Base-by-base conservation (phyloP, 2,888 invertebrate species). In the Lydus trimaculatus region DNA sequence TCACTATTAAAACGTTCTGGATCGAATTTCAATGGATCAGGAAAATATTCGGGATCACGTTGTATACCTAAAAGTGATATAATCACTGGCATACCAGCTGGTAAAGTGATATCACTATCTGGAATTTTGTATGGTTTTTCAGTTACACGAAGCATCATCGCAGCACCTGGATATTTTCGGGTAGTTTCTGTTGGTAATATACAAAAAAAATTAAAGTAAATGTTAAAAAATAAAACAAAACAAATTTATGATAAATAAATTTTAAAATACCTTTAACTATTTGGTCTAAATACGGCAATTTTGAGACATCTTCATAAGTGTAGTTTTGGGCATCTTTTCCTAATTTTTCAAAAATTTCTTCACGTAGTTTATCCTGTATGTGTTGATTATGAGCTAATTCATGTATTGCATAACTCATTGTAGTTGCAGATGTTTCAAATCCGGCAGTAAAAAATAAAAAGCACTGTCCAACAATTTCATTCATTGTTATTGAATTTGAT, bases 161-260 rank as follows among this genome's bases (percentile, higher is more conserved):
- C 63, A 4, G 67, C 28, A 9, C 65, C 48, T n/a, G 73, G 72
- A 63, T 73, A 69, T 48, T 66, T 64, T 39, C 73, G 67, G 23
- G 72, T 25, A n/a, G 71, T 71, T 36, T 75, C 75, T 72, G 58
- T 48, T 56, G 20, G 56, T 28, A 7, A 11, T 36, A 11, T n/a
- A n/a, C n/a, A 28, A 28, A 28, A 28, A 3, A 2, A 28, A 28
- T 28, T 28, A 28, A 28, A 28, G 4, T 8, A 33, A 33, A 5
- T 33, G 1, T 48, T 25, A 5, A 5, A 31, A n/a, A 61, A 15
- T 33, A 31, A 20, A 33, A 7, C 59, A 23, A 31, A 25, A n/a
- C n/a, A n/a, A n/a, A n/a, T n/a, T n/a, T n/a, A n/a, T n/a, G n/a
- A n/a, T n/a, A n/a, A n/a, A n/a, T n/a, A n/a, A n/a, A n/a, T n/a